These are phyloP conservation scores for Ametastegia equiseti DNA, from an alignment of 2,888 invertebrate genomes.

Conservation along the genomic window DNA sequence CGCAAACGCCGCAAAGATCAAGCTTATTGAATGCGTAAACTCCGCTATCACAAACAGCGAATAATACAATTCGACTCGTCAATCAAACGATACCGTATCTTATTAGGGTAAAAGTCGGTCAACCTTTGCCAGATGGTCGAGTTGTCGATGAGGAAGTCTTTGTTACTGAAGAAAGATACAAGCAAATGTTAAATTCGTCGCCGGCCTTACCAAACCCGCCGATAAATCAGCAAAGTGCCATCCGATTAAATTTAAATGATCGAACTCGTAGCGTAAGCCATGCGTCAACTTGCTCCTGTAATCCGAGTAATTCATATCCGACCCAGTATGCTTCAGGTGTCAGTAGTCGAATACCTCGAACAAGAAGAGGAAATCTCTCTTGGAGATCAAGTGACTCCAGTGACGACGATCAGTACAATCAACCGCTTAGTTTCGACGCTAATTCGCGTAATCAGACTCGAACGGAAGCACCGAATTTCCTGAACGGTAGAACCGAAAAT, in stretches of 20 bases:
- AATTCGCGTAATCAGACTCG: no score
- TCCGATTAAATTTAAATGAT: neutral
- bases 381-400: conserved; percentile 25
- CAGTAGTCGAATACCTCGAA: neutral
- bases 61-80: neutral
- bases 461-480: no score
- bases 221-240: neutral
- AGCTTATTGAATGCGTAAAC: neutral
- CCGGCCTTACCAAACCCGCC: neutral
- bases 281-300: neutral
- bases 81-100: neutral
- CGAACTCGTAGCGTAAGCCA: neutral
- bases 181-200: neutral
- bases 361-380: conserved; percentile 11
- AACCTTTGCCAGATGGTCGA: neutral
- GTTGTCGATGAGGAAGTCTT: neutral
- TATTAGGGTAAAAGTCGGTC: neutral
- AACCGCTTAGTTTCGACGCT: no score
- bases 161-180: conserved; percentile 7
- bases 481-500: no score
- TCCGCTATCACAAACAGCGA: neutral
- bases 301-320: neutral
- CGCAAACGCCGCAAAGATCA: neutral
- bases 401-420: neutral
- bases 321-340: neutral